Evolutionary conservation across 1,140 invertebrate species (phyloP), one percentile per base, ranked within the genome.

Genomic region (Gonatopus flavifemur): DNA sequence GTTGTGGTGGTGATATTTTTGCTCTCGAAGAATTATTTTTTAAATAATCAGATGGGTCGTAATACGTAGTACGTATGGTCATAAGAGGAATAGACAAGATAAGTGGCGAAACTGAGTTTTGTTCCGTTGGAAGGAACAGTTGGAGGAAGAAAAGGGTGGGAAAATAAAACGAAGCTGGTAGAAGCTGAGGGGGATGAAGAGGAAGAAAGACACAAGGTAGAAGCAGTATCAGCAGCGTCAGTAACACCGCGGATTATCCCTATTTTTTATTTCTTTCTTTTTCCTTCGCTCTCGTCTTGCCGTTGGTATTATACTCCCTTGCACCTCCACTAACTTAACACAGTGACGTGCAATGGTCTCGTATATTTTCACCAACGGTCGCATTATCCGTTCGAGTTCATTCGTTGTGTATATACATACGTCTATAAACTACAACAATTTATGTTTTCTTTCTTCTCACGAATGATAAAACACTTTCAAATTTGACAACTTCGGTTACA

Each of bases 81-180:
- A n/a, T n/a, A n/a, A n/a, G n/a, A n/a, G n/a, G n/a, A n/a, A n/a
- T n/a, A n/a, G n/a, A n/a, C n/a, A n/a, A 48, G 51, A 59, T 56
- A 62, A 64, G 54, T 57, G 63, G 52, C 48, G 55, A 64, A 62
- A 62, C 54, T 38, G 64, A 62, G 61, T 66, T 66, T 52, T 55
- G 47, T 52, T 53, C 42, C 37, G 35, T 32, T 18, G 41, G 21
- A 15, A 48, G 22, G 39, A 16, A 24, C 20, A 22, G n/a, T 13
- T 15, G 20, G 12, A 10, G 22, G 22, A 28, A 10, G 20, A 18
- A 3, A 15, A 24, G 13, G 4, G 18, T 12, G n/a, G n/a, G n/a
- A n/a, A n/a, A n/a, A n/a, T n/a, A n/a, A n/a, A n/a, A n/a, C 2
- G 32, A 32, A 41, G 24, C n/a, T 18, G 46, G 32, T 47, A 21